A percentile compares a stretch with the other conserved stretches of the same genome.
Conservation (phyloP, 2,888 invertebrate genomes). For the Lochmaea crataegi region DNA sequence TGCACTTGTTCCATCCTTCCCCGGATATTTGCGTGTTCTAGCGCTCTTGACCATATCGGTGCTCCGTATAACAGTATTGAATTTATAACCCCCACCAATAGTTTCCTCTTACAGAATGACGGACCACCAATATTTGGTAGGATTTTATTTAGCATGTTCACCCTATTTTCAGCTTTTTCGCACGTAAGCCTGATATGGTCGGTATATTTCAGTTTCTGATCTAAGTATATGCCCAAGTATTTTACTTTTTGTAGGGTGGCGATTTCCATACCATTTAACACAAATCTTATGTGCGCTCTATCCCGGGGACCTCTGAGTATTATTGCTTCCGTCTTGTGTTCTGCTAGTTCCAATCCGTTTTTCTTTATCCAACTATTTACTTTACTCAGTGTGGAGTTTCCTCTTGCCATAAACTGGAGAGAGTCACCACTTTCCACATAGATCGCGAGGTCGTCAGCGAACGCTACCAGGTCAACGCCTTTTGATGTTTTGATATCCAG, state of each 20-base stretch:
- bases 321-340: not conserved
- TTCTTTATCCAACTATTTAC: not conserved
- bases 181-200: not conserved
- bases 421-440: not conserved
- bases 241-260: not conserved
- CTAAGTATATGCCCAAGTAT: not conserved
- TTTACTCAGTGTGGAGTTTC: not conserved
- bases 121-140: not conserved
- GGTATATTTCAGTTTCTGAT: not conserved
- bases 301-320: not conserved
- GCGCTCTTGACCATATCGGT: not conserved
- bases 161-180: not conserved
- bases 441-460: constrained; percentile 1
- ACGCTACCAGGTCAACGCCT: not conserved
- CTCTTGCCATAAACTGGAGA: not conserved
- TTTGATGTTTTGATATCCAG: not conserved
- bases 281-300: not conserved
- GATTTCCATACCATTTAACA: not conserved
- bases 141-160: not conserved
- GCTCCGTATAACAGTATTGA: not conserved
- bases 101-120: not conserved
- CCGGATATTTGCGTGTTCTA: not conserved
- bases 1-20: not conserved
- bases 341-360: not conserved
- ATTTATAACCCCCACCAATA: not conserved